Evolutionary conservation across 2,888 invertebrate species (phyloP), one percentile per base, ranked within the genome.

Genomic region (Prionchulus punctatus): DNA sequence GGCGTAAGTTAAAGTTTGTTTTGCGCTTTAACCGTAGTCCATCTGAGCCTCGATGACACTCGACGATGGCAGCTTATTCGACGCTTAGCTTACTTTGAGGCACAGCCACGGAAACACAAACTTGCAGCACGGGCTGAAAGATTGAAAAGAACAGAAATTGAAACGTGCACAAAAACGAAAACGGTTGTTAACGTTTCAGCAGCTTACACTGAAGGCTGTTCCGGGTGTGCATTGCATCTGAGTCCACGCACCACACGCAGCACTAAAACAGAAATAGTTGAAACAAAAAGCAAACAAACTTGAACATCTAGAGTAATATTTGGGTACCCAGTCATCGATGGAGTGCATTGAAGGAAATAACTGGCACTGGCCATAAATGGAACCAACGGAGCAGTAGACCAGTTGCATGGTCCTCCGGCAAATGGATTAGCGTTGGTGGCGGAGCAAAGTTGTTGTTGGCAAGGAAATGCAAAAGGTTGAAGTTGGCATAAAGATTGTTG

Each of bases 311-410:
- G 12, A 12, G 18, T 36, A 18, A 36, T 18, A 36, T 18, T 36
- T 36, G 18, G 12, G 21, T 62, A 62, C 28, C 49, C 36, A 23
- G 49, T 27, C 12, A n/a, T 27, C 2, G 58, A 58, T 27, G 62
- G 63, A 2, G 65, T 62, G 57, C 68, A 68, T 55, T 69, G 67
- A 31, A 68, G 58, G 57, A 68, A 68, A 56, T 63, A 60, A 18
- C 59, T 56, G 43, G 58, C 58, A 57, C 60, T 62, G 26, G 56
- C 45, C 2, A 64, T 59, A 43, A 65, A 66, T 25, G 60, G 53
- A 42, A 64, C 60, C 4, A 68, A 60, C 1, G 58, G 15, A 0
- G 66, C 61, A 1, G 61, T 57, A 50, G 62, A 54, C 68, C 68
- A 68, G 55, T 63, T 63, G 56, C 68, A 68, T 12, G 57, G 47